Evolutionary conservation across 2,797 vertebrate species (phyloP).

Genomic region (Phoeniculus purpureus): DNA sequence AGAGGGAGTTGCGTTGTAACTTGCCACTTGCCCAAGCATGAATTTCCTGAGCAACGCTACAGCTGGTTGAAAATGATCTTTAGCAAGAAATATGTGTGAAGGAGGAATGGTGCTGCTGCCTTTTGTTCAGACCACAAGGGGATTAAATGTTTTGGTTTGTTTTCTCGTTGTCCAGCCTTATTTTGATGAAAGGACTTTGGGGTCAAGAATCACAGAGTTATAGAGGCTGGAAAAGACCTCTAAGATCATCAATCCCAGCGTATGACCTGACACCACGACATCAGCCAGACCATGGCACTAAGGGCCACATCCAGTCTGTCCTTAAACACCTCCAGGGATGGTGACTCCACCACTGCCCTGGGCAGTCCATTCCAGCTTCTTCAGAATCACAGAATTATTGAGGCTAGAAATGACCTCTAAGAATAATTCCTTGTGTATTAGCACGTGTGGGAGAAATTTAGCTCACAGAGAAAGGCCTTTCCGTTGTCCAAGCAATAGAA

Average conservation of each 20-base stretch:
- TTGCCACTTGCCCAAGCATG: slow-evolving; percentile 34
- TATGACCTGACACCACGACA: too few species aligned
- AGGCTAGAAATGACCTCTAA: not conserved
- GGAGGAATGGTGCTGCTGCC: not conserved
- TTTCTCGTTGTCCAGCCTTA: not conserved
- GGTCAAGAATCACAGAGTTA: not conserved
- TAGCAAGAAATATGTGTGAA: not conserved
- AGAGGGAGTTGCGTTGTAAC: slow-evolving; percentile 22
- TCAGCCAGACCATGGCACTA: too few species aligned
- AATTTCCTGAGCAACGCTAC: slow-evolving; percentile 21
- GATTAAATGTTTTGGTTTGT: not conserved
- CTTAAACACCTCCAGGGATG: too few species aligned
- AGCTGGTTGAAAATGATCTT: slow-evolving; percentile 1
- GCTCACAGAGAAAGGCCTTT: not conserved
- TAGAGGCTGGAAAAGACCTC: too few species aligned
- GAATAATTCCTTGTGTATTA: not conserved
- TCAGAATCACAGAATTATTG: too few species aligned
- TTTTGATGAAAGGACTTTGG: not conserved
- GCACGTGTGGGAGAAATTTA: not conserved
- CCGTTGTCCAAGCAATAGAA: not conserved
- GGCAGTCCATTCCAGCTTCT: too few species aligned
- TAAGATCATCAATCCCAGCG: too few species aligned
- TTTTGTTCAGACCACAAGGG: not conserved
- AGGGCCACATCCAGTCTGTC: too few species aligned
- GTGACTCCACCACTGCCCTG: too few species aligned